Conservation (phyloP, 2,888 invertebrate species). For the Acrocyrtus sp. region DNA sequence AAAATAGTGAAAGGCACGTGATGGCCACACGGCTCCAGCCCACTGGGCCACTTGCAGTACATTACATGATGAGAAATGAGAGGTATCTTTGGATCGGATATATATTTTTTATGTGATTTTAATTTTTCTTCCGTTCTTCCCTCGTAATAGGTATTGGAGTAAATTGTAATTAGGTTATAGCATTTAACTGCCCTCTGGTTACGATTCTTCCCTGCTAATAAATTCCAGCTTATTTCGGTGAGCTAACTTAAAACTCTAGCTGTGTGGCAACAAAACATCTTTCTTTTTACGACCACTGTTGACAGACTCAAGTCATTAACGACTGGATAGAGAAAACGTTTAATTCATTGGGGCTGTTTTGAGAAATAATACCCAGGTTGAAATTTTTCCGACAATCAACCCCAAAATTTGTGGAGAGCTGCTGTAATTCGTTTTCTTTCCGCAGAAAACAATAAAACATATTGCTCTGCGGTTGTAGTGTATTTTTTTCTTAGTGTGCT, state of each 20-base stretch:
- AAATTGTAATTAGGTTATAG: not conserved
- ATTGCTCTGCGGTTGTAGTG: constrained; percentile 1
- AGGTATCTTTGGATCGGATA: not conserved
- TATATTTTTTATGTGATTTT: not conserved
- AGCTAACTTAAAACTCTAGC: not conserved
- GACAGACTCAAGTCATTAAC: not conserved
- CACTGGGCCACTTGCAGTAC: constrained; percentile 46
- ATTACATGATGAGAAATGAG: constrained; percentile 38
- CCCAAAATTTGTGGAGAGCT: not conserved
- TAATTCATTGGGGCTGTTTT: not conserved
- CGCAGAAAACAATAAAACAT: constrained; percentile 7
- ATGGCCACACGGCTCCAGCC: constrained; percentile 21
- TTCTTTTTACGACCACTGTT: not conserved
- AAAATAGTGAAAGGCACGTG: constrained; percentile 44
- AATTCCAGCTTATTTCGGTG: constrained; percentile 16
- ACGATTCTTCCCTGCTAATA: constrained; percentile 12
- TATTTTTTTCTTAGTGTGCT: not conserved
- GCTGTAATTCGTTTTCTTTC: not conserved
- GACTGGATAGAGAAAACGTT: not conserved
- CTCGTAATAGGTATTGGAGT: too few relatives aligned
- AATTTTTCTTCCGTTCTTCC: not conserved
- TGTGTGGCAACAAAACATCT: too few relatives aligned
- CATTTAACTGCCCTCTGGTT: not conserved
- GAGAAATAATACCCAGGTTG: not conserved
- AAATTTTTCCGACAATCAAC: too few relatives aligned